Conservation (phyloP, 2,113 vertebrate species). For the Delphinus delphis region DNA sequence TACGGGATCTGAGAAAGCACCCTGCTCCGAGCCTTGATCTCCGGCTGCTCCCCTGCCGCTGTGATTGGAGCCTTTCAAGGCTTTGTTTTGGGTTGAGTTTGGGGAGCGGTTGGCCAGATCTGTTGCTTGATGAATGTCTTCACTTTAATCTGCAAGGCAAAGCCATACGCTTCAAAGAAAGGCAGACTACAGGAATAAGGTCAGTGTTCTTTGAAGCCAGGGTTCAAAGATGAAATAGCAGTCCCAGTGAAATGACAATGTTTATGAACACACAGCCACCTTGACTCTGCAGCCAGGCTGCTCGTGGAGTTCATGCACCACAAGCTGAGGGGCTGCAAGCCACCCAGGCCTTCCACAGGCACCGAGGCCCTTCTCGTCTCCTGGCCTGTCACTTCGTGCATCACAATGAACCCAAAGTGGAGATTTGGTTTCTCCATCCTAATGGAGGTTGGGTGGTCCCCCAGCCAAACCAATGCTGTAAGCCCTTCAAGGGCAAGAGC, state of each 20-base stretch:
- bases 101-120: slow-evolving; percentile 61
- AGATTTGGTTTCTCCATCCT: slow-evolving; percentile 64
- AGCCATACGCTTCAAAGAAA: slow-evolving; percentile 76
- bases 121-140: slow-evolving; percentile 70
- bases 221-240: slow-evolving; percentile 78
- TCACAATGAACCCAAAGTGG: slow-evolving; percentile 26
- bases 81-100: slow-evolving; percentile 62
- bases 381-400: slow-evolving; percentile 9
- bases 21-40: slow-evolving; percentile 50
- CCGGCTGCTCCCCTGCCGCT: slow-evolving; percentile 7
- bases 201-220: slow-evolving; percentile 77
- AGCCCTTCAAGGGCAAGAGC: slow-evolving; percentile 57
- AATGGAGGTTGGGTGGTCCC: slow-evolving; percentile 60
- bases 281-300: slow-evolving; percentile 49
- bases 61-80: slow-evolving; percentile 64
- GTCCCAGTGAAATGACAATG: slow-evolving; percentile 73
- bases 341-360: neutral
- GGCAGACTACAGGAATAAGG: slow-evolving; percentile 70
- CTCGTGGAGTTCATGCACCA: slow-evolving; percentile 28
- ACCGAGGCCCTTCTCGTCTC: slow-evolving; percentile 45
- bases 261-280: slow-evolving; percentile 71
- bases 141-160: slow-evolving; percentile 78
- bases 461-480: slow-evolving; percentile 27
- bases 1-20: slow-evolving; percentile 44
- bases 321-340: slow-evolving; percentile 27